Base-by-base conservation (phyloP, 2,888 invertebrate species). In the Deladenus siricidicola region DNA sequence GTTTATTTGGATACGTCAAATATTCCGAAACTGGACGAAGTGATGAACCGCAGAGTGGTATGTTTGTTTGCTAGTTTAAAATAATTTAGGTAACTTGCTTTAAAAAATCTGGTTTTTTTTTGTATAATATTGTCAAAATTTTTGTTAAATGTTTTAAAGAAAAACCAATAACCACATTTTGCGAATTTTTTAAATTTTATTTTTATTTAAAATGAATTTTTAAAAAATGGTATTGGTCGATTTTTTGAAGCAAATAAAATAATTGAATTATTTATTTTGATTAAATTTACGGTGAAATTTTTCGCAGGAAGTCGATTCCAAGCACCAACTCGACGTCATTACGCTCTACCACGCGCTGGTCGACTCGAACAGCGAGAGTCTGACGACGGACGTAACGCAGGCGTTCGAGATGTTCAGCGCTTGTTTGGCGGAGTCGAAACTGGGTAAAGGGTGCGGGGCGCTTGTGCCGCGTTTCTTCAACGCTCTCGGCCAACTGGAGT, bases 401-500 rank as follows among this genome's bases (percentile, higher is more conserved):
- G 14, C 39, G 39, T 34, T 34, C 39, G 39, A 34, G 39, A 34
- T 10, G 39, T 34, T 34, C 14, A 14, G 6, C 39, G 39, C 39
- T 6, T 34, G 6, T 34, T 6, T 34, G 14, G 6, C 39, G 8
- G 39, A 34, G 8, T 6, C 39, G 14, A 6, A 6, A 14, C 39
- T 34, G 6, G 8, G 14, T 6, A 6, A 10, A 6, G 14, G 14
- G 39, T 6, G 14, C 39, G 39, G 6, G 8, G 39, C 8, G 6
- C 8, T 34, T 34, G 6, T 14, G 39, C 8, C 39, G 39, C 39
- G 44, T 10, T 28, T 58, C n/a, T 57, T 57, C 30, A 56, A 52
- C 42, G 51, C 51, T 24, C 14, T 58, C 6, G 34, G 26, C 39
- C 24, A 57, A 48, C 24, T 60, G 26, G 60, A 60, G 30, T 60